These are phyloP conservation scores for Drosophila saltans DNA, from an alignment of 1,140 invertebrate genomes.

Conservation along the genomic window DNA sequence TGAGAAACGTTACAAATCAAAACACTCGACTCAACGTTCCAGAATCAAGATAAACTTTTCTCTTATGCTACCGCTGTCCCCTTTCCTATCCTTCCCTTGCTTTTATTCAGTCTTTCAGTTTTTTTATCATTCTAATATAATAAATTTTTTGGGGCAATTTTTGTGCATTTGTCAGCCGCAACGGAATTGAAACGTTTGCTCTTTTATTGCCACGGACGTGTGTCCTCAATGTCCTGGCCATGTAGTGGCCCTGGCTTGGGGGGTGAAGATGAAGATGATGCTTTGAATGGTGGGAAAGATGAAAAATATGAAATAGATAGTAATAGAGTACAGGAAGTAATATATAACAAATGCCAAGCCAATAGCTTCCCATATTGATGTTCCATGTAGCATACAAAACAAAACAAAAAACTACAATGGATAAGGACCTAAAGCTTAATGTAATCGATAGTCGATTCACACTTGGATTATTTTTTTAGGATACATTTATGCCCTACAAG, in stretches of 20 bases:
- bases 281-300: slow-evolving; percentile 58
- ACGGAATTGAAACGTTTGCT: slow-evolving; percentile 81
- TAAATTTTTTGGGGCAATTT: slow-evolving; percentile 68
- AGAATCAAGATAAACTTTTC: slow-evolving; percentile 70
- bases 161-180: slow-evolving; percentile 82
- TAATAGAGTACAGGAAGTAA: slow-evolving; percentile 55
- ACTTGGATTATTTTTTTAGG: too few relatives aligned
- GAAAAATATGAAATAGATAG: slow-evolving; percentile 67
- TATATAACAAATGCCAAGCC: slow-evolving; percentile 69
- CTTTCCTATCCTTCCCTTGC: neutral
- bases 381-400: neutral
- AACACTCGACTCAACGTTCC: slow-evolving; percentile 72
- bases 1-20: slow-evolving; percentile 83
- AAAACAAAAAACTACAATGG: too few relatives aligned
- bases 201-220: slow-evolving; percentile 75
- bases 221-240: slow-evolving; percentile 43
- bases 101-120: slow-evolving; percentile 15
- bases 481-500: too few relatives aligned
- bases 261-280: slow-evolving; percentile 24
- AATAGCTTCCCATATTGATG: slow-evolving; percentile 49
- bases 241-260: slow-evolving; percentile 12
- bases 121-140: slow-evolving; percentile 74
- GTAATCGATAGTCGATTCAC: neutral
- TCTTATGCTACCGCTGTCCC: neutral
- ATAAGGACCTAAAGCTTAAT: neutral